Evolutionary conservation across 53 echinoderm and acorn worm species (phyloP).

Genomic region (Temnopleurus reevesii): DNA sequence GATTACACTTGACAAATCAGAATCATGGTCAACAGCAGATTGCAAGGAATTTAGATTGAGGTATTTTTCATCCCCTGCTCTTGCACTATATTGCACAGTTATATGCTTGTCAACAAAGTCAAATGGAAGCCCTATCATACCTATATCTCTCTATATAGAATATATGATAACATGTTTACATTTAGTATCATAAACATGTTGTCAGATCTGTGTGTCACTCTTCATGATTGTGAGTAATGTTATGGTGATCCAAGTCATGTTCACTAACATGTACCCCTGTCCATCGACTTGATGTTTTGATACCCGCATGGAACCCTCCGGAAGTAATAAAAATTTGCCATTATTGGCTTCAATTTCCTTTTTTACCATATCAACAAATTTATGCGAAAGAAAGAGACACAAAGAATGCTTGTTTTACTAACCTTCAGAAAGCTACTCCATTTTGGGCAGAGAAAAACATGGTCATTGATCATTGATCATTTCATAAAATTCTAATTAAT

Average conservation of each 20-base stretch:
- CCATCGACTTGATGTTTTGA: neutral
- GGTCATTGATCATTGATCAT: neutral
- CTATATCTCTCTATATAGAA: conserved; percentile 62
- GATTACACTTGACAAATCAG: conserved; percentile 15
- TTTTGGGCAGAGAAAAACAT: neutral
- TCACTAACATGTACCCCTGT: conserved; percentile 35
- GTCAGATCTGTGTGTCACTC: conserved; percentile 58
- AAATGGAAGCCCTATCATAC: conserved; percentile 63
- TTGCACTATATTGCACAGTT: conserved; percentile 52
- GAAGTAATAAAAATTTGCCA: conserved; percentile 54
- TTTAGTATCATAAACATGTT: conserved; percentile 10
- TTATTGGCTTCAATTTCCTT: neutral
- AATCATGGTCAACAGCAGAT: neutral
- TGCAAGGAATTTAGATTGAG: neutral
- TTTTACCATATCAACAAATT: conserved; percentile 52
- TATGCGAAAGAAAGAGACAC: conserved; percentile 51
- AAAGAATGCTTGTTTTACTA: conserved; percentile 44
- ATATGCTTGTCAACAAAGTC: conserved; percentile 54
- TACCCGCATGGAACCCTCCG: conserved; percentile 29
- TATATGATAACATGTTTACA: neutral
- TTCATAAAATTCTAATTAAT: conserved; percentile 24
- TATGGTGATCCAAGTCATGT: neutral
- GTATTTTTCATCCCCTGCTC: conserved; percentile 55
- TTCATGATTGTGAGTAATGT: conserved; percentile 43
- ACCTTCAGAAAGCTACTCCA: conserved; percentile 33